Base-by-base conservation (phyloP, 2,113 vertebrate genomes). In the Boulengeromyrus knoepffleri region DNA sequence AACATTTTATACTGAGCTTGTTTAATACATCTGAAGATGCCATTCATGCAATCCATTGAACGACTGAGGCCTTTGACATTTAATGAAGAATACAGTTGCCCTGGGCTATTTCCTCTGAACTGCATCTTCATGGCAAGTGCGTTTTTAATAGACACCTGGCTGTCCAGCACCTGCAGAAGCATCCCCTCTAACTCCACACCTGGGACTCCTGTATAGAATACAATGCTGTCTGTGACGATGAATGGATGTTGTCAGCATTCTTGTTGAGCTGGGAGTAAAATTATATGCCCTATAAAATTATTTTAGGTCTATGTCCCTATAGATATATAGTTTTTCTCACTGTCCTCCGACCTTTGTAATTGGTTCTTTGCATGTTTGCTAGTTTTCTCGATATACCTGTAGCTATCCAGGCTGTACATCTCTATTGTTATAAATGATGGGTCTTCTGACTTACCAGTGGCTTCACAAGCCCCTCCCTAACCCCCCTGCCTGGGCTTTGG, bases 221-320 rank as follows among this genome's bases (percentile, higher is more conserved):
- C 24, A n/a, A 31, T 31, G n/a, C n/a, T 31, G 62, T 66, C 62
- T 27, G n/a, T 31, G n/a, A 66, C 3, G 7, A 85, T 9, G 80
- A 36, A 45, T 83, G 39, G 77, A 83, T 83, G 93, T 94, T 93
- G 92, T 91, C 92, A 90, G 52, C 83, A 89, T 85, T 66, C 89
- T 19, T 49, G 8, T 83, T 84, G 2, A 74, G 3, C 24, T 13
- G n/a, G n/a, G 53, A 56, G 53, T 66, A 66, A 66, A 74, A 74
- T 15, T 17, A 36, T 74, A 74, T 31, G 31, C 12, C 70, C 70
- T 77, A 39, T 36, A 19, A 39, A 39, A 39, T 80, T 17, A 80
- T 80, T 80, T 31, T 74, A 31, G 3, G 27, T 74, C 24, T 74
- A 7, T 42, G 36, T 80, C 74, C 74, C 36, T 77, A 27, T 15